Evolutionary conservation across 2,888 invertebrate genomes (phyloP).

Genomic region (Apodemia mormo): DNA sequence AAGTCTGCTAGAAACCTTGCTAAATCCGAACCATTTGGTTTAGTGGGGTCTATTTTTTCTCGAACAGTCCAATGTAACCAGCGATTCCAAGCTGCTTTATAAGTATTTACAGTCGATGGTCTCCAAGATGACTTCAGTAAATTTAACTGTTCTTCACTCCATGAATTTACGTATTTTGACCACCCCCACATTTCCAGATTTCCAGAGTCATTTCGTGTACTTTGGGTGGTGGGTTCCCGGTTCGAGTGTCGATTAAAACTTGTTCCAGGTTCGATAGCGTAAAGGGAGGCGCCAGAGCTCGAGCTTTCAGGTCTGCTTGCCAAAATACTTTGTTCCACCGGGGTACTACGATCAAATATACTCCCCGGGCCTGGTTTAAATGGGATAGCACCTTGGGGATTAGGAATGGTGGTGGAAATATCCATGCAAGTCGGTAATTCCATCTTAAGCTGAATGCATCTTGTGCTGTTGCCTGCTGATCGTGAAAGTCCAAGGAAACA

Average conservation of each 20-base stretch:
- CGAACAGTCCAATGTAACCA: constrained; percentile 34
- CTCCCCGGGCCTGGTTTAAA: constrained; percentile 33
- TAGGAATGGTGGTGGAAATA: constrained; percentile 33
- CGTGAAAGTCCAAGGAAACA: constrained; percentile 28
- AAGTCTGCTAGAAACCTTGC: constrained; percentile 30
- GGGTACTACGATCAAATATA: constrained; percentile 30
- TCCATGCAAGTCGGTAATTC: constrained; percentile 35
- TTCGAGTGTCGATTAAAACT: too few relatives aligned
- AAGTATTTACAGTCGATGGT: constrained; percentile 33
- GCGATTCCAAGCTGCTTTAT: constrained; percentile 37
- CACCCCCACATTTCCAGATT: constrained; percentile 39
- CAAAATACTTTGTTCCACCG: constrained; percentile 42
- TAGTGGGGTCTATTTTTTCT: constrained; percentile 25
- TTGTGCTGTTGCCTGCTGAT: constrained; percentile 29
- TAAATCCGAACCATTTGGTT: constrained; percentile 14
- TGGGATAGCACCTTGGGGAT: constrained; percentile 31
- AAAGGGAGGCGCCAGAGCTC: constrained; percentile 38
- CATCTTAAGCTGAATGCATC: constrained; percentile 34
- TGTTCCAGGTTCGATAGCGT: constrained; percentile 26
- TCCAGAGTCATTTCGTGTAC: constrained; percentile 24
- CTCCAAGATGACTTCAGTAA: constrained; percentile 33
- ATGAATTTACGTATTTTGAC: constrained; percentile 25
- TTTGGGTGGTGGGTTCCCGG: too few relatives aligned
- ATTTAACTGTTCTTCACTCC: constrained; percentile 25
- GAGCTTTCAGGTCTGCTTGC: not conserved